A percentile compares a stretch with the other conserved stretches of the same genome.
Evolutionary conservation across 2,797 vertebrate genomes (phyloP).

Genomic region (Geotrypetes seraphini): DNA sequence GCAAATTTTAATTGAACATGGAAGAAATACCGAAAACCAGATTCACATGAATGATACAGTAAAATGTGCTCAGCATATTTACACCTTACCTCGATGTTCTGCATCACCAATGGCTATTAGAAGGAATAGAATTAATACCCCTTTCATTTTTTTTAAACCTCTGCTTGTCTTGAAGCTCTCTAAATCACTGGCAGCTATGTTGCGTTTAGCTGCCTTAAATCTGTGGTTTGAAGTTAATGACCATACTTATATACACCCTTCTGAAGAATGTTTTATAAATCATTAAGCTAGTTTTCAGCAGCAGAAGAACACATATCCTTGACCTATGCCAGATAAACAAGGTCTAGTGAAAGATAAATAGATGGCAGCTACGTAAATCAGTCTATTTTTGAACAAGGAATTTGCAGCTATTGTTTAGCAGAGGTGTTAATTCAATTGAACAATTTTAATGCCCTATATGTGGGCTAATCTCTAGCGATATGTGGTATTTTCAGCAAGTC

Average conservation of each 20-base stretch:
- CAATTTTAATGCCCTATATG: no score
- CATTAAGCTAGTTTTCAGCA: constrained; percentile 28
- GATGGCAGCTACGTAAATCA: no score
- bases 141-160: constrained; percentile 27
- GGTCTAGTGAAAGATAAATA: constrained; percentile 21
- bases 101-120: not conserved
- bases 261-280: constrained; percentile 17
- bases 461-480: no score
- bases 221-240: fast-evolving
- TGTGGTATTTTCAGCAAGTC: no score
- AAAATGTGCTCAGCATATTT: not conserved
- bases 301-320: constrained; percentile 19
- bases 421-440: no score
- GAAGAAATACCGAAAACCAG: no score
- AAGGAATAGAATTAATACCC: constrained; percentile 16
- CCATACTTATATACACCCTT: constrained; percentile 2
- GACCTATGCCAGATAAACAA: constrained; percentile 14
- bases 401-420: no score
- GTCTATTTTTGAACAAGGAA: no score
- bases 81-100: constrained; percentile 41
- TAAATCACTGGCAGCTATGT: not conserved
- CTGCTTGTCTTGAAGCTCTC: fast-evolving
- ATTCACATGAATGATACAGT: not conserved
- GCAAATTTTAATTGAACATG: no score
- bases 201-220: no score